Percentiles rank a stretch among this genome's conserved stretches.
Evolutionary conservation across 30 jellyfish, hydroid and myxozoan species (phyloP).

Genomic region (Catostylus mosaicus): DNA sequence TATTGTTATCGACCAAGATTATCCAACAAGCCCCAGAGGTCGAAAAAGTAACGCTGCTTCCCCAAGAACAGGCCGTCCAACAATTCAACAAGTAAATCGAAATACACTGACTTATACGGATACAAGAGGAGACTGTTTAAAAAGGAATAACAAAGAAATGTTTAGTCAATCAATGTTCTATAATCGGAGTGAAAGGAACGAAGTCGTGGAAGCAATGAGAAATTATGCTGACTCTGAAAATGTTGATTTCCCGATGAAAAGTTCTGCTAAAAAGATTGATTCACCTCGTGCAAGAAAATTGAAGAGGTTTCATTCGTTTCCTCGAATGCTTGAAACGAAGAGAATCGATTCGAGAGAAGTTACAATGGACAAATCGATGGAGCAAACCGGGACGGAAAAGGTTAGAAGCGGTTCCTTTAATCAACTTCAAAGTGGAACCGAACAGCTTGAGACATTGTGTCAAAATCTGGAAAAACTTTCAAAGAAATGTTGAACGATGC

Average conservation of each 20-base stretch:
- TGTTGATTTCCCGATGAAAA: no score
- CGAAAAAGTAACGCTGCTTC: background rate
- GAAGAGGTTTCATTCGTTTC: background rate
- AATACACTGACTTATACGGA: no score
- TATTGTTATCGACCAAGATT: background rate
- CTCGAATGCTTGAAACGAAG: background rate
- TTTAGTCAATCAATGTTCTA: no score
- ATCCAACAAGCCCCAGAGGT: background rate
- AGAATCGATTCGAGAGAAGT: background rate
- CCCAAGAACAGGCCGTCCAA: background rate
- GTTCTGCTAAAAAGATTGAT: background rate
- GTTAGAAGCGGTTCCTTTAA: background rate
- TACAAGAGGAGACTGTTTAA: no score
- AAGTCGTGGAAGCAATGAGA: no score
- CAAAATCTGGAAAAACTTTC: conserved; percentile 2
- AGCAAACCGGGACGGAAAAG: background rate
- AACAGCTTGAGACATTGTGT: background rate
- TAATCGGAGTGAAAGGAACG: no score
- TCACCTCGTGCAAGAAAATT: background rate
- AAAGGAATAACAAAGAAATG: no score
- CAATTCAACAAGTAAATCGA: no score
- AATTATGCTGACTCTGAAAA: no score
- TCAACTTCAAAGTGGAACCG: background rate
- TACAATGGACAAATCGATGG: background rate
- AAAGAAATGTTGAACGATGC: background rate